Evolutionary conservation across 2,888 invertebrate species (phyloP), one percentile per base, ranked within the genome.

Genomic region (Drosophila antonietae): DNA sequence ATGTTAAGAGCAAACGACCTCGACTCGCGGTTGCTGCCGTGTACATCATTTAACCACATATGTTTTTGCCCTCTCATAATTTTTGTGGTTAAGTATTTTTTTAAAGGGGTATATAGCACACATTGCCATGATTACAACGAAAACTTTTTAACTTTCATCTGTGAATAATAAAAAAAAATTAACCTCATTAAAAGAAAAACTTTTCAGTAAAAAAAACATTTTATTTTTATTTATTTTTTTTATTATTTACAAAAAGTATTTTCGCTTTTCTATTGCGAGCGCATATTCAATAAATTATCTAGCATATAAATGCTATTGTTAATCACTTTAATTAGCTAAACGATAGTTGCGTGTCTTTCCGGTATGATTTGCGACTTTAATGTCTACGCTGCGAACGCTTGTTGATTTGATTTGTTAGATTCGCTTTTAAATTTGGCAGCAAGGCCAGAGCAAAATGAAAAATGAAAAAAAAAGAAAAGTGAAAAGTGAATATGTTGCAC

Each of bases 321-420:
- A 66, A 79, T 81, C 73, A 76, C 75, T 75, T 79, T 69, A 77
- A 88, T 88, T 83, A 65, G 60, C 65, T 68, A 59, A 71, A 52
- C 49, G 73, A 80, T 84, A 75, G 82, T 70, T 74, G 61, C 64
- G 52, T 67, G 58, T 66, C 55, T 77, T 85, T 88, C 84, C 81
- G 85, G 55, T 39, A 65, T 51, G 51, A 69, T 63, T 77, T 77
- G 56, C 58, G 62, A 51, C 52, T 23, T n/a, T 83, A 59, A 59
- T 67, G 62, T 64, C 63, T 60, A 46, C 49, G 53, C 7, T 28
- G 59, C 56, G 41, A 47, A 31, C 53, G 75, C 49, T 82, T 62
- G 70, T 53, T 55, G 65, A 80, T 81, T 88, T 88, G 78, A 79
- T 80, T 83, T 83, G 81, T 78, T 82, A 82, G 84, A 87, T 87